A percentile compares a stretch with the other conserved stretches of the same genome.
Conservation (phyloP, 1,140 invertebrate species). For the Leptinotarsa texana region DNA sequence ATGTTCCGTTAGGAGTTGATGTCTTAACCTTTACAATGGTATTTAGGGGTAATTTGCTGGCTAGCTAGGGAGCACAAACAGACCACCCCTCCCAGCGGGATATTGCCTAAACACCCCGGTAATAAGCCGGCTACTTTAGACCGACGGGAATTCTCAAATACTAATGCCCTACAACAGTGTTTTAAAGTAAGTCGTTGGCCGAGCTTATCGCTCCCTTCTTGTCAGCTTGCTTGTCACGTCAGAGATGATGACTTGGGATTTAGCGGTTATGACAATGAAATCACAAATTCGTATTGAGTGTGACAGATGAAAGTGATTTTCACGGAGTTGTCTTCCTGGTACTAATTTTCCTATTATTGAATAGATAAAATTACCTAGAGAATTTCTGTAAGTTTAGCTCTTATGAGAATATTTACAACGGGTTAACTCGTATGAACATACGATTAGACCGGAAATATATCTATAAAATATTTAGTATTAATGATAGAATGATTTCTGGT, state of each 20-base stretch:
- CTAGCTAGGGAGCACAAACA: constrained; percentile 36
- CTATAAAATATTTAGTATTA: too few relatives aligned
- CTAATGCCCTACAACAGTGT: constrained; percentile 13
- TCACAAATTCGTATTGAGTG: not conserved
- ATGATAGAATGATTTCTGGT: too few relatives aligned
- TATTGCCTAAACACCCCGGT: constrained; percentile 29
- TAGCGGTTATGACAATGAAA: constrained; percentile 1
- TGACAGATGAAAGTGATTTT: not conserved
- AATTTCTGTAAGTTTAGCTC: too few relatives aligned
- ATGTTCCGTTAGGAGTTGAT: constrained; percentile 23
- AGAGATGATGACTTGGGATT: constrained; percentile 15
- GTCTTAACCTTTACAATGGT: constrained; percentile 28
- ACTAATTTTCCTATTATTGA: too few relatives aligned
- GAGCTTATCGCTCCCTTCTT: not conserved
- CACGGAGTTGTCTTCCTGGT: too few relatives aligned
- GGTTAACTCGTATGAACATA: too few relatives aligned
- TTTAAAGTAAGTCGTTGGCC: not conserved
- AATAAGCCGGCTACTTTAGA: constrained; percentile 30
- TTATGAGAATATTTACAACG: too few relatives aligned
- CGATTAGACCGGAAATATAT: too few relatives aligned
- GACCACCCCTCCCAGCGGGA: constrained; percentile 37
- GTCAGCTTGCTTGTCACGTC: constrained; percentile 20
- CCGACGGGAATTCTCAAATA: constrained; percentile 24
- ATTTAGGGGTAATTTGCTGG: constrained; percentile 37
- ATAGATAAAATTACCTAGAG: too few relatives aligned